phyloP scores from a whole-genome alignment of 2,113 vertebrate genomes.

The Murina feae region DNA sequence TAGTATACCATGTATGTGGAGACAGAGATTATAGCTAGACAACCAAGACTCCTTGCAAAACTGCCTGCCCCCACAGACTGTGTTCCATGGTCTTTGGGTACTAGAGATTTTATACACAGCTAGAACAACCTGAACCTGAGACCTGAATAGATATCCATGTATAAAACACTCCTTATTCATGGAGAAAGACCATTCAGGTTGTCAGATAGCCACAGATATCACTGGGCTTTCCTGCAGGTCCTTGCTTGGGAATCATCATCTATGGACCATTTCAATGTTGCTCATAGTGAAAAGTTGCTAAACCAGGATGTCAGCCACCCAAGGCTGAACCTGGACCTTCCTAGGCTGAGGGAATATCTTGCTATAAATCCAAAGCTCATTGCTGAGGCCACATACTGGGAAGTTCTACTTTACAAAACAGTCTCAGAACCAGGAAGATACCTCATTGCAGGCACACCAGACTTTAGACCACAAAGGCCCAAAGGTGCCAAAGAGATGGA shows the following conservation, averaged over 20 bases:
- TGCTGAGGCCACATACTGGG: not conserved
- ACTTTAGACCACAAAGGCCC: too few species aligned
- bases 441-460: not conserved
- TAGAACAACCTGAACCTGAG: not conserved
- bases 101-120: not conserved
- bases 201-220: not conserved
- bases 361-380: not conserved
- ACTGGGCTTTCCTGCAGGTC: not conserved
- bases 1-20: not conserved
- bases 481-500: not conserved
- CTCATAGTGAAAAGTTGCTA: not conserved
- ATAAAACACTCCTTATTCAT: not conserved
- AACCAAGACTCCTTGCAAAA: not conserved
- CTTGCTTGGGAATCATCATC: not conserved
- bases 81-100: not conserved
- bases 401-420: not conserved
- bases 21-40: not conserved
- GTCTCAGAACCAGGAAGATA: not conserved
- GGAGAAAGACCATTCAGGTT: not conserved
- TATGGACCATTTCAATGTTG: not conserved
- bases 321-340: not conserved
- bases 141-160: not conserved
- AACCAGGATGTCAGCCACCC: not conserved
- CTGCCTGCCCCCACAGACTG: accelerated
- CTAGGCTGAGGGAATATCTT: not conserved